Conservation (phyloP, 2,888 invertebrate genomes). For the Alloscopus bannaensis region DNA sequence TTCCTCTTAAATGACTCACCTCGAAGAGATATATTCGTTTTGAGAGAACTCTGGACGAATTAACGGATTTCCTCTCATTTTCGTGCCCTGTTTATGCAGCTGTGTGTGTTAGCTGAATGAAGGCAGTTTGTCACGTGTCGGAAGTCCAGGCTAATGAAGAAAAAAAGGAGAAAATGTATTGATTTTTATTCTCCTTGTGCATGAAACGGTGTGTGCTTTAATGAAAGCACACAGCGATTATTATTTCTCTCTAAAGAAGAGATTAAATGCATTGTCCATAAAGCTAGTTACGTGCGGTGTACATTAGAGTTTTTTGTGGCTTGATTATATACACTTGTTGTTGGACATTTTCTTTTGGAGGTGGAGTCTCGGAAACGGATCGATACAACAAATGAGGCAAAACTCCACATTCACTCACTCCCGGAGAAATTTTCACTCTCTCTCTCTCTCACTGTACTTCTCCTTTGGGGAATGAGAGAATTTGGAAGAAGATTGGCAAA, state of each 20-base stretch:
- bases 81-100: not conserved
- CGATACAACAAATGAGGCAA: slow-evolving; percentile 48
- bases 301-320: no score
- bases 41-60: not conserved
- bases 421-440: no score
- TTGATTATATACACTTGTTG: no score
- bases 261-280: no score
- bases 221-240: no score
- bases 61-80: slow-evolving; percentile 16
- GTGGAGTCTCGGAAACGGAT: slow-evolving; percentile 24
- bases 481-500: not conserved
- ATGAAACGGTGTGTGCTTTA: no score
- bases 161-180: no score
- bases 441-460: no score
- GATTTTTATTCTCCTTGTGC: no score
- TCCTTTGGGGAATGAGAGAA: not conserved
- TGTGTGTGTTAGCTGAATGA: slow-evolving; percentile 25
- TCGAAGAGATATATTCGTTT: not conserved
- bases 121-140: slow-evolving; percentile 38
- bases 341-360: no score
- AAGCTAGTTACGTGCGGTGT: no score
- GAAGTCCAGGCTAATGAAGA: slow-evolving; percentile 1
- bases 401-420: slow-evolving; percentile 39
- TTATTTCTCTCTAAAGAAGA: no score
- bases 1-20: not conserved